Conservation (phyloP, 1,140 invertebrate genomes). For the Cylas formicarius region DNA sequence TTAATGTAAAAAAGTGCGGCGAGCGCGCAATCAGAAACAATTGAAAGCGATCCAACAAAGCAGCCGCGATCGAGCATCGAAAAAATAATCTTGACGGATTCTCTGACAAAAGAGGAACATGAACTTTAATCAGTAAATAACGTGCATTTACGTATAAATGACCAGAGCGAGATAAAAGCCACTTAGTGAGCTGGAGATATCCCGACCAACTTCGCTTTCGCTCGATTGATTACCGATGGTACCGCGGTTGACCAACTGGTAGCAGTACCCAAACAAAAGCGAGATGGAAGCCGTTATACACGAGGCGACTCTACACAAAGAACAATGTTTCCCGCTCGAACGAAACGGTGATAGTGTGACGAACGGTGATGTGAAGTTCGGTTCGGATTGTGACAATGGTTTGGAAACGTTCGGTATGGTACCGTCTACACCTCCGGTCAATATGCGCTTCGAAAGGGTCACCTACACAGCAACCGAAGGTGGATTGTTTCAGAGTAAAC, state of each 20-base stretch:
- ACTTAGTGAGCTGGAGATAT: conserved; percentile 17
- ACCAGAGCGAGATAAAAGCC: conserved; percentile 20
- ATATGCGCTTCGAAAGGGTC: conserved; percentile 64
- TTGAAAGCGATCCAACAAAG: too few species aligned
- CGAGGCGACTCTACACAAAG: conserved; percentile 8
- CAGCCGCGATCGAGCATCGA: too few species aligned
- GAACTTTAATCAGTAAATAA: too few species aligned
- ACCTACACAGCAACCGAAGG: conserved; percentile 61
- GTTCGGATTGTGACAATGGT: conserved; percentile 3
- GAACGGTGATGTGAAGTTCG: neutral
- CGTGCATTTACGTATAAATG: too few species aligned
- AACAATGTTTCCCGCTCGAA: conserved; percentile 1
- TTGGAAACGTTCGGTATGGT: conserved; percentile 41
- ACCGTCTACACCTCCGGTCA: conserved; percentile 51
- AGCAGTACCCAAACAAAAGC: neutral
- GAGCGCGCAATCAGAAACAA: too few species aligned
- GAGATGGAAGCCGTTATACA: conserved; percentile 17
- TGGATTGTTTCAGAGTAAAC: conserved; percentile 49
- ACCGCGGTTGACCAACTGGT: conserved; percentile 10
- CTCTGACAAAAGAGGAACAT: too few species aligned
- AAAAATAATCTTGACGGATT: too few species aligned
- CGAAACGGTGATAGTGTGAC: conserved; percentile 12
- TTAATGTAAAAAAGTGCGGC: too few species aligned
- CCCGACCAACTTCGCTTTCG: conserved; percentile 11
- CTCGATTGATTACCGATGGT: conserved; percentile 1